Percentiles rank a stretch among this genome's conserved stretches.
phyloP scores from a whole-genome alignment of 1,140 invertebrate species.

The Ylistrum balloti region DNA sequence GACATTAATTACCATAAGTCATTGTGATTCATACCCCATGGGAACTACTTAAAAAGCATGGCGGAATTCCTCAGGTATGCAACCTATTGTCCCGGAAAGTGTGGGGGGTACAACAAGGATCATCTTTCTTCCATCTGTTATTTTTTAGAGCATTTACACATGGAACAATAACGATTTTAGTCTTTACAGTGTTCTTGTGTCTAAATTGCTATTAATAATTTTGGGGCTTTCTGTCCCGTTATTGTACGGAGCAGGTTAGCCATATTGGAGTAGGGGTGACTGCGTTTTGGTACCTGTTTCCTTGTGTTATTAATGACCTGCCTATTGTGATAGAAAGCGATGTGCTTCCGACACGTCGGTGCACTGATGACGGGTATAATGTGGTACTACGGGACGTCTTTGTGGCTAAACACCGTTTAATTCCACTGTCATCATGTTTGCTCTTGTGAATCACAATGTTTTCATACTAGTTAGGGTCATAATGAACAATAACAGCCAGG shows the following conservation, averaged over 20 bases:
- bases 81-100: background rate
- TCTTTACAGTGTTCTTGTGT: background rate
- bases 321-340: background rate
- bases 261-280: background rate
- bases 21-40: conserved; percentile 21
- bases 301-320: background rate
- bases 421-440: background rate
- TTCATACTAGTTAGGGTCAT: background rate
- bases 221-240: conserved; percentile 7
- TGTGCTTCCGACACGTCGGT: background rate
- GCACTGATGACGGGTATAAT: background rate
- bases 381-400: background rate
- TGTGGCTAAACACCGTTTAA: background rate
- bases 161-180: background rate
- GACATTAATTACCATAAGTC: conserved; percentile 46
- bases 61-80: conserved; percentile 40
- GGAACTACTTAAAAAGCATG: conserved; percentile 10
- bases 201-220: conserved; percentile 7
- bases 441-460: conserved; percentile 6
- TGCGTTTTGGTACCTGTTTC: background rate
- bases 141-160: conserved; percentile 43
- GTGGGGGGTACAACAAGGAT: background rate
- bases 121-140: conserved; percentile 47
- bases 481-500: background rate
- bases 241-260: background rate